Conservation (phyloP, 2,888 invertebrate genomes). For the Hypselothyrea guttata region DNA sequence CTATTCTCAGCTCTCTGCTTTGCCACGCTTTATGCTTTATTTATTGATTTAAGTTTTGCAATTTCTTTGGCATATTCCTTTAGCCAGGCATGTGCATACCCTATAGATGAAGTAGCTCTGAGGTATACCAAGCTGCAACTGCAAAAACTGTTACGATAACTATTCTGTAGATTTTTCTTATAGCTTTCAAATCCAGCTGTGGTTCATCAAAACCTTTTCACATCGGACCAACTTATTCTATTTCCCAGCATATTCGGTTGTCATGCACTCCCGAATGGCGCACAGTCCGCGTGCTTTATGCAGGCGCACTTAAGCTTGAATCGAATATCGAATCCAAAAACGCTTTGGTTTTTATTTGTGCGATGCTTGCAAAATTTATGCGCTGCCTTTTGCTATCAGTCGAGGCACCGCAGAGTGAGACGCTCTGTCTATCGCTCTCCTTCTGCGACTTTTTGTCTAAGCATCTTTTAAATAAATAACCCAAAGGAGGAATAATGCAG, state of each 20-base stretch:
- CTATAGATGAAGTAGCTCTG: background rate
- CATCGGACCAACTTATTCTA: background rate
- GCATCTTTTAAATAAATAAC: conserved; percentile 75
- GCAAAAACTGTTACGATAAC: background rate
- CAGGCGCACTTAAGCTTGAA: conserved; percentile 5
- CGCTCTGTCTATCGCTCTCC: background rate
- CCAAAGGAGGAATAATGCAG: conserved; percentile 18
- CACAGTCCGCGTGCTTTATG: too few species aligned
- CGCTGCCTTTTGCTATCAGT: conserved; percentile 53
- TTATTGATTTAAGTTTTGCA: conserved; percentile 79
- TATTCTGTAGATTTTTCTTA: conserved; percentile 29
- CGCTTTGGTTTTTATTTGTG: conserved; percentile 55
- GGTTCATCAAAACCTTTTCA: conserved; percentile 3
- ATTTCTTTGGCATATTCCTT: conserved; percentile 59
- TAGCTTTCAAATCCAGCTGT: too few species aligned
- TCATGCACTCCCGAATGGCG: too few species aligned
- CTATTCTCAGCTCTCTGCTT: background rate
- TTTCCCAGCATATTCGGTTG: too few species aligned
- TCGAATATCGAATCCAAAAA: conserved; percentile 47
- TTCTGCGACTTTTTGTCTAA: conserved; percentile 53
- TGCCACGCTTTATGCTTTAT: conserved; percentile 71
- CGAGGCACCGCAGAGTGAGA: too few species aligned
- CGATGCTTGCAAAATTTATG: conserved; percentile 75
- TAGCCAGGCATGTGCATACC: conserved; percentile 6
- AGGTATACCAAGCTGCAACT: too few species aligned